Conservation (phyloP, 1,140 invertebrate species). For the Lepidurus arcticus region DNA sequence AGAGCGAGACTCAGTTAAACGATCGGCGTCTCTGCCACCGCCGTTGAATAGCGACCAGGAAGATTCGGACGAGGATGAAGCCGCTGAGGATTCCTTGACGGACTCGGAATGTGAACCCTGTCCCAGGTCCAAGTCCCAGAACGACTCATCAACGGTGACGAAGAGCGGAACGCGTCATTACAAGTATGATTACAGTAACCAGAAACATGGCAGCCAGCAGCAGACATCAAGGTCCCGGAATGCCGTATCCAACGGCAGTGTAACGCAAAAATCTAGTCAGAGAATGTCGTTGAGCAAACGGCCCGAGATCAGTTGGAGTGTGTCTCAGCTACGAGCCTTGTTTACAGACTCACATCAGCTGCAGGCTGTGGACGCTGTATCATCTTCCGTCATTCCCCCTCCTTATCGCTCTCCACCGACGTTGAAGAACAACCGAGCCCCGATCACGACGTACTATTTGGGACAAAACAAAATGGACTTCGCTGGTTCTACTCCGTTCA, state of each 20-base stretch:
- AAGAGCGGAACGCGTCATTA: constrained; percentile 23
- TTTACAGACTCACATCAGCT: constrained; percentile 41
- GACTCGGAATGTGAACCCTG: constrained; percentile 30
- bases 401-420: constrained; percentile 41
- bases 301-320: constrained; percentile 46
- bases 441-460: constrained; percentile 41
- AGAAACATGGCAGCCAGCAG: constrained; percentile 26
- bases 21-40: constrained; percentile 39
- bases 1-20: constrained; percentile 29
- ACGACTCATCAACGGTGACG: constrained; percentile 28
- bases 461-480: constrained; percentile 38
- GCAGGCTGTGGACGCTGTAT: constrained; percentile 42
- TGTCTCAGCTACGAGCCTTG: constrained; percentile 44
- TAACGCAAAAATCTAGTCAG: constrained; percentile 37
- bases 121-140: constrained; percentile 30
- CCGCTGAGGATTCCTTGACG: constrained; percentile 34
- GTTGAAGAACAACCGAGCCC: constrained; percentile 38
- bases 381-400: constrained; percentile 37
- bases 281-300: constrained; percentile 35
- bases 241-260: not conserved
- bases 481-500: constrained; percentile 20
- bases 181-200: constrained; percentile 27
- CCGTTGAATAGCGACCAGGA: constrained; percentile 27
- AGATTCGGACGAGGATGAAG: constrained; percentile 27
- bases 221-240: not conserved